Evolutionary conservation across 1,140 invertebrate genomes (phyloP), one percentile per base, ranked within the genome.

Genomic region (Lasaia peninsularis): DNA sequence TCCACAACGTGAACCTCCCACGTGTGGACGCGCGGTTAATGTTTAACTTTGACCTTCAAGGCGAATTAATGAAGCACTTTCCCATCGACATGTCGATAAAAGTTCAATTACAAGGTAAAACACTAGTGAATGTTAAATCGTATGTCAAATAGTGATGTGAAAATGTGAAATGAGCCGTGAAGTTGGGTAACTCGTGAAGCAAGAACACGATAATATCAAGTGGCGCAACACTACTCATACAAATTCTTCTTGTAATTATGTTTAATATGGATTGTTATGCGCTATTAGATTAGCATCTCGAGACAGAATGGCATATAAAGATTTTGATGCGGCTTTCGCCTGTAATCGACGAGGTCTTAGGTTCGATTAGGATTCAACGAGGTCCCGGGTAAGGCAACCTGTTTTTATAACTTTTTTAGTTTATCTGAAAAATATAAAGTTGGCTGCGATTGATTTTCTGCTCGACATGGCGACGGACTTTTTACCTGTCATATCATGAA

Each of bases 131-230:
- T 58, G 28, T 35, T 37, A 63, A 58, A 52, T 57, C 53, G 56
- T 33, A 54, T 65, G 56, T 53, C 58, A 55, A 60, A 52, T 61
- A 65, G 63, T 65, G 56, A 65, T 65, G 63, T 56, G 59, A 65
- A 65, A 65, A 65, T 65, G 52, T 62, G 63, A 58, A 53, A 59
- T 65, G 58, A 58, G 63, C 55, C 63, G 56, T 65, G 35, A 54
- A 59, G 63, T 65, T 61, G 59, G 59, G 63, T 56, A 65, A 65
- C 44, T 48, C 34, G 52, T 65, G 55, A 58, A 49, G 63, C 56
- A 65, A 65, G 56, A 14, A 32, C 24, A 12, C 52, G 52, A 55
- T 55, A 55, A 11, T 37, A 55, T 55, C 52, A 37, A 7, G 56
- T 65, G 63, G 54, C 31, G 63, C 63, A 65, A 65, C 63, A 61